Evolutionary conservation across 2,797 vertebrate genomes (phyloP).

Genomic region (Clarias laeviceps): DNA sequence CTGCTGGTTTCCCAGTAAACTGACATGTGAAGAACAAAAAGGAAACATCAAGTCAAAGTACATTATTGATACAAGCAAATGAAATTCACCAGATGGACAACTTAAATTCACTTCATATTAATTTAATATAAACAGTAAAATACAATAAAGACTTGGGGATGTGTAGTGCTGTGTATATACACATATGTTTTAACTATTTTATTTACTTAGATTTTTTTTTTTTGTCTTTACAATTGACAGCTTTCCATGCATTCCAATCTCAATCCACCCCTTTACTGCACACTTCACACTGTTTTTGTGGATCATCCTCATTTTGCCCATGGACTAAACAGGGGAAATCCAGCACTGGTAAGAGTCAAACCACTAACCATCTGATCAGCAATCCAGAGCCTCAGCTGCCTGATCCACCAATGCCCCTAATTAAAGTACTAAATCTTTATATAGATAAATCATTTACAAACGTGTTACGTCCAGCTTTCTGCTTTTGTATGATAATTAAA

Average conservation of each 20-base stretch:
- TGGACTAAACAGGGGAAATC: too few species aligned
- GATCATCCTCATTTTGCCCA: too few species aligned
- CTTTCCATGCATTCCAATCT: too few species aligned
- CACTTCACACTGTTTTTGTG: too few species aligned
- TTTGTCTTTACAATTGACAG: too few species aligned
- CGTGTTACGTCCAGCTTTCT: neutral
- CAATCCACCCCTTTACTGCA: too few species aligned
- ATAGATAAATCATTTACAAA: neutral
- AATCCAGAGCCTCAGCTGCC: neutral
- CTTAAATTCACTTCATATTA: neutral
- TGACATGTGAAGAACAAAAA: constrained; percentile 9
- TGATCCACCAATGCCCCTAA: neutral
- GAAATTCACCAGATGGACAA: neutral
- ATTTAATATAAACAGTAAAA: too few species aligned
- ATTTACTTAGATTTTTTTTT: too few species aligned
- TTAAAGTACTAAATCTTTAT: neutral
- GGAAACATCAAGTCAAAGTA: neutral
- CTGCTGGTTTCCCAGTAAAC: constrained; percentile 76
- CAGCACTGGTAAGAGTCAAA: too few species aligned
- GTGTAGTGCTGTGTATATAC: neutral
- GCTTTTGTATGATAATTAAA: neutral
- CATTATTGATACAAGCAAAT: neutral
- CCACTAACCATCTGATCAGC: too few species aligned
- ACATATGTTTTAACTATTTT: neutral
- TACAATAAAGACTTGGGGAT: neutral